Evolutionary conservation across 2,797 vertebrate genomes (phyloP).

Genomic region (Manis crassicaudata): DNA sequence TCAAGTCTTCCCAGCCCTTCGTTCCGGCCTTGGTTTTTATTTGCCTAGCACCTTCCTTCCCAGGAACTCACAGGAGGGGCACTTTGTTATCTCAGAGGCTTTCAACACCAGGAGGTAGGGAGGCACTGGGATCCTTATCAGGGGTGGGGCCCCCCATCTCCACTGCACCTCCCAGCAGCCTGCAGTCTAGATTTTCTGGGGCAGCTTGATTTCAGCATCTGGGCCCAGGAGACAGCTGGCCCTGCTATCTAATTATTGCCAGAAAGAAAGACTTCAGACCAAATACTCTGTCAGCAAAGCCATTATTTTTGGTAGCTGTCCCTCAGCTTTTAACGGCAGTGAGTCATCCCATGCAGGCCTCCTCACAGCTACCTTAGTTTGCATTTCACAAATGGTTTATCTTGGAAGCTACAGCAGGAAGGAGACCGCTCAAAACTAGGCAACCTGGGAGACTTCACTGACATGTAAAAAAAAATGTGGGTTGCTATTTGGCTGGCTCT

Average conservation of each 20-base stretch:
- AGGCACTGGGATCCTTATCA: constrained; percentile 69
- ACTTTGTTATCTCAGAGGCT: constrained; percentile 59
- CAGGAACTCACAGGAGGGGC: constrained; percentile 48
- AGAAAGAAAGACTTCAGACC: constrained; percentile 45
- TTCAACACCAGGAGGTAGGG: constrained; percentile 64
- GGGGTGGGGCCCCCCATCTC: not conserved
- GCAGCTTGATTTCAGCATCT: not conserved
- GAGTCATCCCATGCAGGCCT: constrained; percentile 31
- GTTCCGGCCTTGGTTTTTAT: not conserved
- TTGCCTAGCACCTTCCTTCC: constrained; percentile 59
- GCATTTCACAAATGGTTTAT: constrained; percentile 54
- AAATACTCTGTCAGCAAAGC: not conserved
- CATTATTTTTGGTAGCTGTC: constrained; percentile 32
- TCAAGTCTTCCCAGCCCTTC: constrained; percentile 17
- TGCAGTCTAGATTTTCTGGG: not conserved
- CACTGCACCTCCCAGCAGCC: not conserved
- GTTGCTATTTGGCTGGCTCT: constrained; percentile 25
- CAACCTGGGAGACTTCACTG: not conserved
- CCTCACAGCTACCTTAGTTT: not conserved
- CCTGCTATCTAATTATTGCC: not conserved
- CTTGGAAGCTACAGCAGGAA: constrained; percentile 68
- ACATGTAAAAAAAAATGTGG: not conserved
- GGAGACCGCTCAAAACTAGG: not conserved
- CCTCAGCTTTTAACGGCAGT: not conserved
- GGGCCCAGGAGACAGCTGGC: not conserved